Base-by-base conservation (phyloP, 2,888 invertebrate species). In the Parascotia fuliginaria region DNA sequence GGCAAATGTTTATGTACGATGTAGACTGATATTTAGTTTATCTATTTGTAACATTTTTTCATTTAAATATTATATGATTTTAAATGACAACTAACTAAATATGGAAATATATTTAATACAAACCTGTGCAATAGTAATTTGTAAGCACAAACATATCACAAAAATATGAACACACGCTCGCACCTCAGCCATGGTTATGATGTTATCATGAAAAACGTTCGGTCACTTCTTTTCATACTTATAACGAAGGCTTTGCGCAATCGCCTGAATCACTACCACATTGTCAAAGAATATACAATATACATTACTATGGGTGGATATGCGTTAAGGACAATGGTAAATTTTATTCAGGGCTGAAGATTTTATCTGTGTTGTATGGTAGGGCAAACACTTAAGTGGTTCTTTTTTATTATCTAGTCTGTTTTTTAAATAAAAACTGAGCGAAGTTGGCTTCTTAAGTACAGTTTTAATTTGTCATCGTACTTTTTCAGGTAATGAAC, bases 171-270 rank as follows among this genome's bases (percentile, higher is more conserved):
- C 66, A 67, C 81, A 85, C 76, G 80, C 61, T 64, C 83, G 81
- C 52, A 74, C 74, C 56, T 70, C 77, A 60, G 75, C 78, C 90
- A 91, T 91, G 79, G 80, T 85, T 75, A 67, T 62, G 69, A 67
- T 66, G 73, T 73, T 84, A 78, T 83, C 76, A 77, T 81, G 81
- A 83, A 89, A 87, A 85, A 76, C 73, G 56, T 61, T 65, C 59
- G 62, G 59, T 52, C 64, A 57, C 68, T 73, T 77, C 73, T 76
- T 79, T 83, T 78, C 82, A 77, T 83, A 84, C 83, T 85, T 87
- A 87, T 87, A 87, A 78, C 77, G 74, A 75, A 73, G 77, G 58
- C 60, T 83, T 87, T 87, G 75, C 87, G 88, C 76, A 87, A 88
- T 73, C 66, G 66, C 45, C 79, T 82, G 81, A 82, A 85, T 80